These are phyloP conservation scores for Clarias batrachus DNA, from an alignment of 2,113 vertebrate species.

Conservation along the genomic window DNA sequence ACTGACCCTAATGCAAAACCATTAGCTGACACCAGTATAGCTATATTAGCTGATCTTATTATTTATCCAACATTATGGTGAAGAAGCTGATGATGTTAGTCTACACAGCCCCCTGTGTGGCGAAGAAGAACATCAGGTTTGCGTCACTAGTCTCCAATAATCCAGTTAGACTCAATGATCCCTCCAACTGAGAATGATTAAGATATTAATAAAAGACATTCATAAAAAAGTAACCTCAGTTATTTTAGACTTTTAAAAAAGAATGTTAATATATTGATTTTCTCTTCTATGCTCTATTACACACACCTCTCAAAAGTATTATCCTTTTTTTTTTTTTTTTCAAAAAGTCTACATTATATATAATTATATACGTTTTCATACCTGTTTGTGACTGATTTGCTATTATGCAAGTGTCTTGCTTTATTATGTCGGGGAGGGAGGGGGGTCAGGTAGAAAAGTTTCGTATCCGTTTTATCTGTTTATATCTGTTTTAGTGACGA, in stretches of 20 bases:
- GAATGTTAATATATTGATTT: not conserved
- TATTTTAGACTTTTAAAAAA: not conserved
- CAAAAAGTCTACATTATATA: constrained; percentile 16
- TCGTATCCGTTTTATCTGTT: constrained; percentile 57
- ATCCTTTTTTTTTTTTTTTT: constrained; percentile 58
- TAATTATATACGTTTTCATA: constrained; percentile 25
- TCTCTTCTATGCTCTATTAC: constrained; percentile 4
- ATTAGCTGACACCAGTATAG: not conserved
- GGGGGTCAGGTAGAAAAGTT: constrained; percentile 57
- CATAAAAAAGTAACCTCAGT: not conserved
- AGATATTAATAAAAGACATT: not conserved
- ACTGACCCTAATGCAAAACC: not conserved
- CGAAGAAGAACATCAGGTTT: too few species aligned
- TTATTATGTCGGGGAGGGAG: constrained; percentile 46
- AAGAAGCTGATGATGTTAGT: not conserved
- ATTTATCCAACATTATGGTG: not conserved
- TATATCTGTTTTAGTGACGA: constrained; percentile 49
- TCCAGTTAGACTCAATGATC: not conserved
- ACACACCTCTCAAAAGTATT: constrained; percentile 71
- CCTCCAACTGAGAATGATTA: not conserved
- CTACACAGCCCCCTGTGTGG: too few species aligned
- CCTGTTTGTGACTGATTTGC: constrained; percentile 63
- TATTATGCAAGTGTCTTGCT: constrained; percentile 67
- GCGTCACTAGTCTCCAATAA: not conserved
- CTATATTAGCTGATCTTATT: constrained; percentile 24